phyloP scores from a whole-genome alignment of 2,113 vertebrate genomes.

The Parus major region DNA sequence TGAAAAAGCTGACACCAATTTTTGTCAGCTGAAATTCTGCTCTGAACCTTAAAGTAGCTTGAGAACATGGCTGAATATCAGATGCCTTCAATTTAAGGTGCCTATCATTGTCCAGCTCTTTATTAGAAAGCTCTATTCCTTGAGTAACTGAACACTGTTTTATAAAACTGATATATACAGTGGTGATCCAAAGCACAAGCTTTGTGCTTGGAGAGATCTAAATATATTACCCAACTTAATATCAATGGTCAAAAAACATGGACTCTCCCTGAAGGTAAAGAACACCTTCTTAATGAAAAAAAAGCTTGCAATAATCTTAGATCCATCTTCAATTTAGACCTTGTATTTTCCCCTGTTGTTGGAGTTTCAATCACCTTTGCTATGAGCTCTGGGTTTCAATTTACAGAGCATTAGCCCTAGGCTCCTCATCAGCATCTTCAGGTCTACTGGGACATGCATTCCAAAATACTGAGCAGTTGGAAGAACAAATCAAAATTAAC shows the following conservation, averaged over 20 bases:
- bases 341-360: neutral
- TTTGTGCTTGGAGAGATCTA: neutral
- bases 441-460: neutral
- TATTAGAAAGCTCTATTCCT: neutral
- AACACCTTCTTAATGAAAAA: slow-evolving; percentile 45
- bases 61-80: neutral
- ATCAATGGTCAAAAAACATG: neutral
- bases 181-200: neutral
- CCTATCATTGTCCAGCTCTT: neutral
- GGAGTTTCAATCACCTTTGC: slow-evolving; percentile 31
- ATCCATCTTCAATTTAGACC: slow-evolving; percentile 41
- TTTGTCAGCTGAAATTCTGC: neutral
- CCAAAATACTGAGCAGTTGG: neutral
- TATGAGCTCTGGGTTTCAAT: slow-evolving; percentile 23
- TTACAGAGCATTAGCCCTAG: slow-evolving; percentile 27
- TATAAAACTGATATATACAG: neutral
- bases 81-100: neutral
- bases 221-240: slow-evolving; percentile 9
- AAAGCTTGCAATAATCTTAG: slow-evolving; percentile 31
- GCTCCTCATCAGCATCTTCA: slow-evolving; percentile 30
- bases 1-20: neutral
- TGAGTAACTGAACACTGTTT: neutral
- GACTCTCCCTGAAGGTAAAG: slow-evolving; percentile 31
- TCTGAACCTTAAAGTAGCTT: neutral
- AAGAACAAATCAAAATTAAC: neutral